Percentiles rank a stretch among this genome's conserved stretches.
Conservation (phyloP, 1,140 invertebrate genomes). For the Drosophila takahashii region DNA sequence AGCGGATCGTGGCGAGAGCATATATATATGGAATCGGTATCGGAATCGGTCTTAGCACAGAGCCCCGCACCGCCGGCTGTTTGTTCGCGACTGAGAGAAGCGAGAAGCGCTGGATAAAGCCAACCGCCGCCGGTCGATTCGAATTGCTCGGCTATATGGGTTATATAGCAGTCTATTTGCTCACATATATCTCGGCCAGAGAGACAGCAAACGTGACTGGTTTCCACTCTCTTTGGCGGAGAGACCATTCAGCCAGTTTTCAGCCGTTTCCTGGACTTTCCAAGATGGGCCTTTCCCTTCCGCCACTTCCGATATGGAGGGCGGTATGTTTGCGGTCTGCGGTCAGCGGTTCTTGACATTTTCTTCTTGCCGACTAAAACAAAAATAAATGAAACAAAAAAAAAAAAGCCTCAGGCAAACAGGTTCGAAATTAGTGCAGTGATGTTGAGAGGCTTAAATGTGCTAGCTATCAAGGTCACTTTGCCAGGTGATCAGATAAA, state of each 20-base stretch:
- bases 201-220: conserved; percentile 34
- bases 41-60: conserved; percentile 8
- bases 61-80: conserved; percentile 32
- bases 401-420: conserved; percentile 14
- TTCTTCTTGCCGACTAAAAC: conserved; percentile 8
- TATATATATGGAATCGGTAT: conserved; percentile 9
- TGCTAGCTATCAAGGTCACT: conserved; percentile 33
- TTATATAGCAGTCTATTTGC: conserved; percentile 17
- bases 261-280: conserved; percentile 43
- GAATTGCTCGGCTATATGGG: conserved; percentile 18
- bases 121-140: conserved; percentile 21
- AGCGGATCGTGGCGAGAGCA: conserved; percentile 29
- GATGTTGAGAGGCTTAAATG: conserved; percentile 13
- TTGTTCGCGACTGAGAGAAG: conserved; percentile 46
- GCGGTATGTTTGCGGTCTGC: conserved; percentile 12
- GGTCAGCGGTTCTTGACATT: conserved; percentile 37
- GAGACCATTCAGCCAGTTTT: conserved; percentile 26
- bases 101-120: conserved; percentile 35
- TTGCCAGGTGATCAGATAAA: conserved; percentile 2
- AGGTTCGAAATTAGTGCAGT: conserved; percentile 38
- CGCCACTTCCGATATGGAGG: conserved; percentile 22
- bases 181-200: neutral
- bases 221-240: conserved; percentile 2
- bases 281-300: conserved; percentile 44
- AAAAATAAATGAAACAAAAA: neutral